A percentile compares a stretch with the other conserved stretches of the same genome.
phyloP scores from a whole-genome alignment of 2,888 invertebrate genomes.

The Parthenolecanium corni region DNA sequence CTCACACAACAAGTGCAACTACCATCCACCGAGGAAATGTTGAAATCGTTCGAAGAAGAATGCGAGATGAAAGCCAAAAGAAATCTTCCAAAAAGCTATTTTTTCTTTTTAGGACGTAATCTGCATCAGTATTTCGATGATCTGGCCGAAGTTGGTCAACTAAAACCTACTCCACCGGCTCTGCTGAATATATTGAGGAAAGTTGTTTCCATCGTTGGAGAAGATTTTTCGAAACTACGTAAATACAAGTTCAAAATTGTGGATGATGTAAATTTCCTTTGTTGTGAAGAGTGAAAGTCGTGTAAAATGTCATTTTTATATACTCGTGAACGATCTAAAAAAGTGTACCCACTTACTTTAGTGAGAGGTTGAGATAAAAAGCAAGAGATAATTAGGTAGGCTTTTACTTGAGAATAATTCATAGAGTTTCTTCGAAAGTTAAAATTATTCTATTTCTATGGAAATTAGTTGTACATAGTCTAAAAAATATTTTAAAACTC shows the following conservation, averaged over 20 bases:
- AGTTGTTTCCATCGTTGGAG: not conserved
- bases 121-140: not conserved
- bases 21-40: conserved; percentile 53
- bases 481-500: too few relatives aligned
- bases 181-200: conserved; percentile 1
- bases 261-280: not conserved
- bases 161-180: not conserved
- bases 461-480: too few relatives aligned
- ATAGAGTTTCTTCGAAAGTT: too few relatives aligned
- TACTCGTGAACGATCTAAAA: too few relatives aligned
- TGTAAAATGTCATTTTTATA: too few relatives aligned
- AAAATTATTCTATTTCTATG: too few relatives aligned
- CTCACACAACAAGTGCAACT: conserved; percentile 51
- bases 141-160: not conserved
- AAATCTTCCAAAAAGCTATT: conserved; percentile 41
- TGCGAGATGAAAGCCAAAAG: conserved; percentile 46
- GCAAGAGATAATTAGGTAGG: too few relatives aligned
- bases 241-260: not conserved
- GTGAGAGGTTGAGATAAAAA: too few relatives aligned
- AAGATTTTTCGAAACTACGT: conserved; percentile 7
- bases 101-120: not conserved
- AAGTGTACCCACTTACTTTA: too few relatives aligned
- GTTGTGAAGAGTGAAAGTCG: too few relatives aligned
- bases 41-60: conserved; percentile 48
- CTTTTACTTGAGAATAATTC: too few relatives aligned